A percentile compares a stretch with the other conserved stretches of the same genome.
These are phyloP conservation scores for Crotalus tigris DNA, from an alignment of 2,113 vertebrate species.

Conservation along the genomic window DNA sequence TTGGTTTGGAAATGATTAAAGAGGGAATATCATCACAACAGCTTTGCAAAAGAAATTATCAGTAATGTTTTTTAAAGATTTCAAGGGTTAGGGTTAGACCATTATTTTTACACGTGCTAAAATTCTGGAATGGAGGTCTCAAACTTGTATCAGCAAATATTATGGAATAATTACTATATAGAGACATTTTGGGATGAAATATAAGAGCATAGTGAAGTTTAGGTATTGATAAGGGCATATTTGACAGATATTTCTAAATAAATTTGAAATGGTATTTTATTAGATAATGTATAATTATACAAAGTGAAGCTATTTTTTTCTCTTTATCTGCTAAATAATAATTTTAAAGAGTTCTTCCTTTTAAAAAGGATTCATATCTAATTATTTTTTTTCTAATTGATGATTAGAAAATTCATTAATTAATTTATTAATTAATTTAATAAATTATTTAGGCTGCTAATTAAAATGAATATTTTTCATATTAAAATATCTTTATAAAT, in stretches of 20 bases:
- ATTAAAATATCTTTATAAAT: background rate
- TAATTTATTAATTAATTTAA: no score
- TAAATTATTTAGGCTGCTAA: background rate
- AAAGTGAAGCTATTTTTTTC: background rate
- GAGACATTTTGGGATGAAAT: constrained; percentile 40
- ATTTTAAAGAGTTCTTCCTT: background rate
- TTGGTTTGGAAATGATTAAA: constrained; percentile 50
- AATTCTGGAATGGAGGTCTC: constrained; percentile 39
- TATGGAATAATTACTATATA: constrained; percentile 28
- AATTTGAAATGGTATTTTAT: background rate
- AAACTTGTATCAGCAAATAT: constrained; percentile 21
- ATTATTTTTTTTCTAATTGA: background rate
- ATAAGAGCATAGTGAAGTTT: background rate
- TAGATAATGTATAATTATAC: background rate
- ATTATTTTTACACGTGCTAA: background rate
- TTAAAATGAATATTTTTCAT: background rate
- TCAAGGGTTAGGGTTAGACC: background rate
- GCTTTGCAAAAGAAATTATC: background rate
- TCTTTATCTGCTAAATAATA: background rate
- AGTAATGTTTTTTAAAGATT: background rate
- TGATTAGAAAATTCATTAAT: no score
- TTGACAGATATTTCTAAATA: background rate
- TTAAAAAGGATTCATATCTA: background rate
- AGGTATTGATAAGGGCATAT: background rate
- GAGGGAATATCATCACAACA: constrained; percentile 24